Evolutionary conservation across 35 echinoderm and acorn worm genomes (phyloP).

Genomic region (Apostichopus parvimensis): DNA sequence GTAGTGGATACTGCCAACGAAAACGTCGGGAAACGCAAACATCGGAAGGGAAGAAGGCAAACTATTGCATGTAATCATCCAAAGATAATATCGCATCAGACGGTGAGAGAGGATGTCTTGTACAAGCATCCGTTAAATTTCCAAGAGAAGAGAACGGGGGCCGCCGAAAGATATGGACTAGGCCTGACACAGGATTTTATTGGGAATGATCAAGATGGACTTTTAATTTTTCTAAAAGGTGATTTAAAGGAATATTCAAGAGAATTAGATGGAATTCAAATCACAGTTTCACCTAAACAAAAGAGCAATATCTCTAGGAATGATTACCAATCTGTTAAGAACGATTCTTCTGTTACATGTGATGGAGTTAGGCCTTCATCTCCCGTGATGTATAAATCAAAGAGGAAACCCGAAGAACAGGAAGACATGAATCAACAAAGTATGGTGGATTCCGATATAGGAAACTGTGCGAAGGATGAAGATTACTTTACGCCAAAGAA

Average conservation of each 20-base stretch:
- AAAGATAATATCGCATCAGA: not conserved
- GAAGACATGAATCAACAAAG: not conserved
- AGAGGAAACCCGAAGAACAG: not conserved
- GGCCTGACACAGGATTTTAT: not conserved
- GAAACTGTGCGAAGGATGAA: not conserved
- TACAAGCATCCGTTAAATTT: no score
- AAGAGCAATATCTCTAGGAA: not conserved
- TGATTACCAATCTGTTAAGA: not conserved
- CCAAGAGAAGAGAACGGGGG: not conserved
- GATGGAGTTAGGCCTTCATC: not conserved
- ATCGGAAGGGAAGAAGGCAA: not conserved
- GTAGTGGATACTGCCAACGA: no score
- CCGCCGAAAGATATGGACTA: not conserved
- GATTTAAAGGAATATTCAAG: constrained; percentile 31
- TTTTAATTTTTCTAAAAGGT: constrained; percentile 32
- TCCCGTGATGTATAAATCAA: not conserved
- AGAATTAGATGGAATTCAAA: constrained; percentile 30
- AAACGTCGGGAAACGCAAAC: not conserved
- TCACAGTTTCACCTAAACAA: constrained; percentile 28
- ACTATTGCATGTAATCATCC: not conserved
- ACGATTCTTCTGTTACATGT: not conserved
- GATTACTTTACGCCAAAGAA: no score
- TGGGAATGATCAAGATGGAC: not conserved
- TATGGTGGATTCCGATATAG: not conserved
- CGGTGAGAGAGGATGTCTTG: not conserved